These are phyloP conservation scores for Nothobranchius furzeri DNA, from an alignment of 2,113 vertebrate genomes.

Conservation along the genomic window DNA sequence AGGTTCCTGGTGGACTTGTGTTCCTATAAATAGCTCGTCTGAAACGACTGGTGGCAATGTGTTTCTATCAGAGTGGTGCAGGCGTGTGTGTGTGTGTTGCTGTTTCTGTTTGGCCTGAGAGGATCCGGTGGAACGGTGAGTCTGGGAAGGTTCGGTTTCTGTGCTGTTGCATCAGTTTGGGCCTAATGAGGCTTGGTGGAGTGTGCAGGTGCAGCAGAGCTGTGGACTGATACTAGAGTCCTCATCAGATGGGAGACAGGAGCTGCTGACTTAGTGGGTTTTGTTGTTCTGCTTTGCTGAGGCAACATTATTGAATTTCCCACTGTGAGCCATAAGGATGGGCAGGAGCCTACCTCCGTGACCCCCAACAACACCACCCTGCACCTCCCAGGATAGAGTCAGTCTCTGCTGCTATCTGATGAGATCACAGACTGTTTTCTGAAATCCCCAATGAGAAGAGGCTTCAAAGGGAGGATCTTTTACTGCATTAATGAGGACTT, in stretches of 20 bases:
- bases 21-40: not conserved
- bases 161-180: constrained; percentile 52
- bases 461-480: no score
- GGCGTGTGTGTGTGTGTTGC: no score
- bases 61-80: no score
- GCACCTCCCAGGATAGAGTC: constrained; percentile 2
- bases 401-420: not conserved
- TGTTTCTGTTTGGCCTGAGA: not conserved
- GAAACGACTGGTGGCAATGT: no score
- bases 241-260: constrained; percentile 48
- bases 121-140: constrained; percentile 28
- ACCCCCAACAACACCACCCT: not conserved
- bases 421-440: no score
- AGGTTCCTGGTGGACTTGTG: constrained; percentile 26
- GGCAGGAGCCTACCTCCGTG: not conserved
- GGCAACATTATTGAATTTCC: constrained; percentile 65
- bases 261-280: constrained; percentile 65
- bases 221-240: constrained; percentile 47
- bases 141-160: constrained; percentile 45
- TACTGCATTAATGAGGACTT: no score
- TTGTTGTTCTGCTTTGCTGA: constrained; percentile 58
- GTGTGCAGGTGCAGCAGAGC: constrained; percentile 27
- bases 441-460: not conserved
- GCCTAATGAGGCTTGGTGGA: constrained; percentile 48
- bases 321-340: constrained; percentile 53